Evolutionary conservation across 2,113 vertebrate species (phyloP), one percentile per base, ranked within the genome.

Genomic region (Myiozetetes cayanensis): DNA sequence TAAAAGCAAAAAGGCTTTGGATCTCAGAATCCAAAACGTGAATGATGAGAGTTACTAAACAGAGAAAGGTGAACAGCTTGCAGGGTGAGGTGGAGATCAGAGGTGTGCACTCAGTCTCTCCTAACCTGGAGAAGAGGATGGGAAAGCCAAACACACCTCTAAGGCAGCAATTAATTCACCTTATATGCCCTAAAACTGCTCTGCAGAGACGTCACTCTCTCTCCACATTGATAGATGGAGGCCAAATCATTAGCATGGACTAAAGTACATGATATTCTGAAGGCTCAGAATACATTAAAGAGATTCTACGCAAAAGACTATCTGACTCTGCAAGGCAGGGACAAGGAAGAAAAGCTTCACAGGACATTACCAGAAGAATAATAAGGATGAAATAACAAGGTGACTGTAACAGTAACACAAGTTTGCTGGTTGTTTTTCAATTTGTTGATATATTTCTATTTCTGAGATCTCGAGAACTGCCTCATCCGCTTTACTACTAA

Each of bases 1-100:
- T 86, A 71, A 71, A 95, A 94, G 30, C 3, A 5, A 84, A 96
- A 97, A 85, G 17, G 17, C n/a, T 84, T 78, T 59, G 77, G 44
- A 41, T 72, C 18, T 82, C 30, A 41, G 71, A 88, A 76, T 87
- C 75, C 50, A 27, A 28, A 72, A 44, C 31, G 61, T 12, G 28
- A 90, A 85, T 35, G 37, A 53, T 78, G 62, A 85, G 56, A 85
- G 65, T 35, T 81, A 21, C 49, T 17, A 23, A 74, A 58, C 13
- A 72, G 46, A 73, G 68, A 70, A 91, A 91, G 41, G 37, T 23
- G 61, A 93, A 58, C 8, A 79, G 10, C 15, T 71, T 39, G 20
- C 25, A 80, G 37, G 53, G 13, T 55, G 14, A 70, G 20, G 43
- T 71, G 47, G 44, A 70, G 41, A 67, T 49, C n/a, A 87, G 58